Conservation (phyloP, 2,113 vertebrate species). For the Tachycineta bicolor region DNA sequence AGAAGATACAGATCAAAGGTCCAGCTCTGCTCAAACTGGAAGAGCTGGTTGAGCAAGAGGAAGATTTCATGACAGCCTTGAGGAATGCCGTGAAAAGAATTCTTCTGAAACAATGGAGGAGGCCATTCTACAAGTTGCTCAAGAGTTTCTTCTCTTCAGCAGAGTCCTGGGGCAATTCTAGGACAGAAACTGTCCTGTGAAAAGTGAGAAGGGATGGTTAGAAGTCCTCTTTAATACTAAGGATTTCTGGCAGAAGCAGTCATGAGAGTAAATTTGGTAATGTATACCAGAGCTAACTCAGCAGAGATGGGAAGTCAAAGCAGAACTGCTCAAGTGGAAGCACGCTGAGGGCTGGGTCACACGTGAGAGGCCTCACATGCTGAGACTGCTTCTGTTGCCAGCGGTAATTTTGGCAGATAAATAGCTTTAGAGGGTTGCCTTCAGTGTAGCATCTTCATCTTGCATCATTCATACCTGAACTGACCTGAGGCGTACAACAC, state of each 20-base stretch:
- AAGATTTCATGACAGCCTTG: background rate
- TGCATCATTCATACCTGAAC: background rate
- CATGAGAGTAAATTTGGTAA: background rate
- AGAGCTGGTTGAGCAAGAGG: slow-evolving; percentile 34
- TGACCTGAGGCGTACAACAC: background rate
- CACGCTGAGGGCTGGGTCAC: too few species aligned
- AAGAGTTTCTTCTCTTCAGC: slow-evolving; percentile 36
- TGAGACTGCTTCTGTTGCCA: background rate
- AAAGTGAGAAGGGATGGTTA: background rate
- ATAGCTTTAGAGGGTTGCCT: background rate
- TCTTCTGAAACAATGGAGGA: slow-evolving; percentile 20
- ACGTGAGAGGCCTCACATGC: background rate
- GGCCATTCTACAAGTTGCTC: background rate
- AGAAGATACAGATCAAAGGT: background rate
- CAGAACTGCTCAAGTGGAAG: background rate
- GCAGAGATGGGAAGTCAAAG: background rate
- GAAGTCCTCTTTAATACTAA: background rate
- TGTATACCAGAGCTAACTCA: background rate
- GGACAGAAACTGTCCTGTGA: background rate
- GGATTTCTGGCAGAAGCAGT: background rate
- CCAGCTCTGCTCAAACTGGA: background rate
- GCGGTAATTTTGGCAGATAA: background rate
- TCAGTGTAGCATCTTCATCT: background rate
- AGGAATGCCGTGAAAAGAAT: slow-evolving; percentile 27
- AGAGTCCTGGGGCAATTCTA: background rate